Evolutionary conservation across 2,113 vertebrate species (phyloP).

Genomic region (Uria lomvia): DNA sequence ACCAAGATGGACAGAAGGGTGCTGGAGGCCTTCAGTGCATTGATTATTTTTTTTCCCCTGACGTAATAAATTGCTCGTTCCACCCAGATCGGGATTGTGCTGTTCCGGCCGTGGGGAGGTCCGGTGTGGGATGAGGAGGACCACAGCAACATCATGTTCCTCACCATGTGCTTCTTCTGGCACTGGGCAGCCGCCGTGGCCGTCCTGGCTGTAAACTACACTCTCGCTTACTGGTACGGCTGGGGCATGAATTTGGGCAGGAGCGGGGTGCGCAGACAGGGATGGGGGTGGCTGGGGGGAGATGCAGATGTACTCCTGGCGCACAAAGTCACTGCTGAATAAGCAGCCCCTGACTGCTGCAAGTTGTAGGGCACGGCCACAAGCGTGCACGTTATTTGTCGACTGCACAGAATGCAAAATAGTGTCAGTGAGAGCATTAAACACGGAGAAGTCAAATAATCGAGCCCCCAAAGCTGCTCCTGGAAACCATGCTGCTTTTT

Average conservation of each 20-base stretch:
- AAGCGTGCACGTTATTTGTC: accelerated
- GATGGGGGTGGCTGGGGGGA: not conserved
- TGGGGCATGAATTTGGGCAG: not conserved
- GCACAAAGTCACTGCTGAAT: not conserved
- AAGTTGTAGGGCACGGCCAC: not conserved
- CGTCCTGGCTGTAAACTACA: constrained; percentile 68
- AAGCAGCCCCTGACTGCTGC: not conserved
- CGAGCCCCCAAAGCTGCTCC: not conserved
- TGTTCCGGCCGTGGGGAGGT: constrained; percentile 82
- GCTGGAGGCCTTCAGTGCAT: not conserved
- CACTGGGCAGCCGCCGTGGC: constrained; percentile 79
- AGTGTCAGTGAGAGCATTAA: not conserved
- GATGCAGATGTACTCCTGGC: not conserved
- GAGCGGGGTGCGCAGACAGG: not conserved
- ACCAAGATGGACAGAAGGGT: not conserved
- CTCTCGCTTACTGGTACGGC: constrained; percentile 77
- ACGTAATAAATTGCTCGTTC: not conserved
- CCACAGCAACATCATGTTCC: constrained; percentile 88
- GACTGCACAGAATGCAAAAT: not conserved
- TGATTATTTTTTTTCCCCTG: not conserved
- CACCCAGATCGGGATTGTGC: constrained; percentile 88
- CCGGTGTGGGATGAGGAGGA: constrained; percentile 74
- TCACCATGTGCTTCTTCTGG: constrained; percentile 98
- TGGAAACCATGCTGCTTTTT: not conserved
- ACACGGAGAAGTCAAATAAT: accelerated